Base-by-base conservation (phyloP, 2,113 vertebrate species). In the Equus quagga region DNA sequence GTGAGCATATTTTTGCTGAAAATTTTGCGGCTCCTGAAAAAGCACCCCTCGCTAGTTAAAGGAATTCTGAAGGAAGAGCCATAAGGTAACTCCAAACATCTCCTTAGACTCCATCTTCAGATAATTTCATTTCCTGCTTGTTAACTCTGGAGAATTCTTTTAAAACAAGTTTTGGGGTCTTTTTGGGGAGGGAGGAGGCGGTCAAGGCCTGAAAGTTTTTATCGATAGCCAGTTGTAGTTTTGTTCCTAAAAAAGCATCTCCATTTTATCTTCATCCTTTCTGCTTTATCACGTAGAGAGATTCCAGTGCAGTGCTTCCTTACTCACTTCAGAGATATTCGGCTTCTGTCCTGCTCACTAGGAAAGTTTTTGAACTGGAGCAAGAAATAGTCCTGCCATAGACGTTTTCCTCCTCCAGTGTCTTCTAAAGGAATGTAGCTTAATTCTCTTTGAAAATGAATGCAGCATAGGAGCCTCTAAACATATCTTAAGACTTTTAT, bases 381-480 rank as follows among this genome's bases (percentile, higher is more conserved):
- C 49, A 85, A 54, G 24, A 92, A 62, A 70, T 19, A 33, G 17
- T 70, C 60, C 79, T 65, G 8, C 62, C 33, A 51, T 19, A n/a
- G 46, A 46, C 9, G 13, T 41, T 82, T 54, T 78, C 23, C 84
- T 78, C 19, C n/a, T 90, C 33, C 36, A 26, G 33, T 46, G 18
- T 76, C 31, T 67, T 36, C 60, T 44, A 26, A 67, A 90, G 56
- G 31, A 85, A 64, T 6, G 23, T 31, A 83, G 24, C 60, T 73
- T 67, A 64, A 65, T 91, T 69, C 72, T 49, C 15, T 69, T 85
- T 95, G 82, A 70, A 93, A 91, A 64, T 58, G 46, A 75, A 81
- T 23, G 15, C 31, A 21, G 26, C 21, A 8, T 65, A 44, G 51
- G 56, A 83, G 91, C 75, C 56, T 86, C 51, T 85, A 58, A 80